A percentile compares a stretch with the other conserved stretches of the same genome.
phyloP scores from a whole-genome alignment of 2,888 invertebrate genomes.

The Limnephilus marmoratus region DNA sequence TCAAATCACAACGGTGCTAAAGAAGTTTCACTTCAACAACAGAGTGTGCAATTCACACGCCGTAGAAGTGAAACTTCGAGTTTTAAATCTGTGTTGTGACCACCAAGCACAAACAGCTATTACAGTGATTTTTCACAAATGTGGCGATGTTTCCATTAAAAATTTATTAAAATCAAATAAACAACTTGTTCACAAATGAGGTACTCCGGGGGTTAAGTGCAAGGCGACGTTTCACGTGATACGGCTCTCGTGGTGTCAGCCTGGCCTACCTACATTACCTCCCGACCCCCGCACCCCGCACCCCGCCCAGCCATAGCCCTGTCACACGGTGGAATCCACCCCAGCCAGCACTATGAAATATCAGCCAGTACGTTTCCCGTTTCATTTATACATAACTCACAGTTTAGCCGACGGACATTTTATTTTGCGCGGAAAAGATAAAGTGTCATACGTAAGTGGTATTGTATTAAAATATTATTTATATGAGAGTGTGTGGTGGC shows the following conservation, averaged over 20 bases:
- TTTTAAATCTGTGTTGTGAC: no score
- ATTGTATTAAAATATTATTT: not conserved
- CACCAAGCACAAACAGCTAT: no score
- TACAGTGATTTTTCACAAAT: no score
- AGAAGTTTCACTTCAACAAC: no score
- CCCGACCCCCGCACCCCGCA: not conserved
- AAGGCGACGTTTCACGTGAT: slow-evolving; percentile 26
- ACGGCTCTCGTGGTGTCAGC: slow-evolving; percentile 30
- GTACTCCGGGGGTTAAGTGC: not conserved
- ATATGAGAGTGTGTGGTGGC: not conserved
- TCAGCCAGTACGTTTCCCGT: not conserved
- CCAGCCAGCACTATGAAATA: slow-evolving; percentile 5
- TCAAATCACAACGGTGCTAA: no score
- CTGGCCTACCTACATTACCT: slow-evolving; percentile 5
- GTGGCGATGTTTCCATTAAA: no score
- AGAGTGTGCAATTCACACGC: no score
- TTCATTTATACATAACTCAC: not conserved
- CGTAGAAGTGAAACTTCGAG: no score
- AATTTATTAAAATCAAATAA: no score
- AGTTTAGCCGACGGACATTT: not conserved
- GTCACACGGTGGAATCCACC: slow-evolving; percentile 25
- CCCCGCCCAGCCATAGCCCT: not conserved
- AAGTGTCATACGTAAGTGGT: not conserved
- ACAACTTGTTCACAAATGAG: not conserved
- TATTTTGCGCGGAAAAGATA: not conserved